Percentiles rank a stretch among this genome's conserved stretches.
Conservation (phyloP, 1,140 invertebrate species). For the Oedothorax gibbosus region DNA sequence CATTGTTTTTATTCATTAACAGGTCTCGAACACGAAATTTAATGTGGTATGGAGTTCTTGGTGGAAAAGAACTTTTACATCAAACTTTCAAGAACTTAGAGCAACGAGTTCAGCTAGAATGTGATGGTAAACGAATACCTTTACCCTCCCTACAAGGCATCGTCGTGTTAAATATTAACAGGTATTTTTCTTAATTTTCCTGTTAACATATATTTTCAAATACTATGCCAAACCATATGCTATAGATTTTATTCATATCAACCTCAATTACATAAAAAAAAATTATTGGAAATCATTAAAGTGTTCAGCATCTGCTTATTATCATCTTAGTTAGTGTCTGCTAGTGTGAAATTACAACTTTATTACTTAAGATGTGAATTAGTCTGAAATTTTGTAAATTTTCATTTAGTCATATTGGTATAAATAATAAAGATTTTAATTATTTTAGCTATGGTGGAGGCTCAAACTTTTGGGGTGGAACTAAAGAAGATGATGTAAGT, state of each 20-base stretch:
- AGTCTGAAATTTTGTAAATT: too few species aligned
- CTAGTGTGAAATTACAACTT: too few species aligned
- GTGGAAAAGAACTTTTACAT: slow-evolving; percentile 84
- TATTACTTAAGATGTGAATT: too few species aligned
- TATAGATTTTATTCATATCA: not conserved
- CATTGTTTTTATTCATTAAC: not conserved
- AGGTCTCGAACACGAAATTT: slow-evolving; percentile 88
- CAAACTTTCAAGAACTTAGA: slow-evolving; percentile 97
- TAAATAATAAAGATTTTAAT: not conserved
- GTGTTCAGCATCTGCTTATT: too few species aligned
- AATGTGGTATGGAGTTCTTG: slow-evolving; percentile 97
- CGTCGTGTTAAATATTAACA: slow-evolving; percentile 96
- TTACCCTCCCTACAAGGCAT: slow-evolving; percentile 95
- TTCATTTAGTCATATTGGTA: too few species aligned
- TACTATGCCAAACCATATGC: too few species aligned
- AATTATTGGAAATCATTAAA: not conserved
- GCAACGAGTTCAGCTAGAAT: slow-evolving; percentile 92
- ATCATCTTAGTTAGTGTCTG: too few species aligned
- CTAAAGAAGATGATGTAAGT: slow-evolving; percentile 82
- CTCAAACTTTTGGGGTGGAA: slow-evolving; percentile 98
- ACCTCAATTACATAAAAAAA: not conserved
- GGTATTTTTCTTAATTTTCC: slow-evolving; percentile 68
- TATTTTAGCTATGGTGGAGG: slow-evolving; percentile 91
- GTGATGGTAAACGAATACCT: slow-evolving; percentile 91
- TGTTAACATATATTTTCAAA: not conserved